Evolutionary conservation across 2,113 vertebrate species (phyloP).

Genomic region (Onychostoma macrolepis): DNA sequence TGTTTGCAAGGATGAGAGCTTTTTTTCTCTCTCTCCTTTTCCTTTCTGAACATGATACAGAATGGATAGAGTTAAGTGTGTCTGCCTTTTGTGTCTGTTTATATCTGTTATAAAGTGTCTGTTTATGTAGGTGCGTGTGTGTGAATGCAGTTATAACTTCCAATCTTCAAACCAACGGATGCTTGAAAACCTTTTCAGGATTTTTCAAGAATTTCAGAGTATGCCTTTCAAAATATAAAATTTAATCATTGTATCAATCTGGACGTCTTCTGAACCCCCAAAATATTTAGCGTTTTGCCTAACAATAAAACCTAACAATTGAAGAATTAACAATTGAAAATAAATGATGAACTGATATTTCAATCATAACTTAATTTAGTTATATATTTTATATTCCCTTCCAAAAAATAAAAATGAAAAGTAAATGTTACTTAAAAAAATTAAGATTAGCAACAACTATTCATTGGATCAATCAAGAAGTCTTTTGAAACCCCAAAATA

Average conservation of each 20-base stretch:
- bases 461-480: too few species aligned
- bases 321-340: too few species aligned
- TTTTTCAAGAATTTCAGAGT: not conserved
- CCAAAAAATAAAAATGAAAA: too few species aligned
- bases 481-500: too few species aligned
- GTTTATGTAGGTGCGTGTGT: constrained; percentile 13
- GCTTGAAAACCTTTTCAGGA: not conserved
- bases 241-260: not conserved
- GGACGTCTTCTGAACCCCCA: not conserved
- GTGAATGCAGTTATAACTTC: constrained; percentile 20
- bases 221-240: not conserved
- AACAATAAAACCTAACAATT: too few species aligned
- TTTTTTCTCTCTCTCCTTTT: constrained; percentile 7
- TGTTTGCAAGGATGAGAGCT: constrained; percentile 49
- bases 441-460: too few species aligned
- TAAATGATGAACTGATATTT: too few species aligned
- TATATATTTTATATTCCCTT: too few species aligned
- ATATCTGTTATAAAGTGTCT: constrained; percentile 10
- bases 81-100: not conserved
- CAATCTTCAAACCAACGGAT: not conserved
- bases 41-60: constrained; percentile 36
- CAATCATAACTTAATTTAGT: too few species aligned
- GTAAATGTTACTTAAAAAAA: too few species aligned
- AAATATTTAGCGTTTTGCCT: too few species aligned
- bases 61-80: constrained; percentile 23